phyloP scores from a whole-genome alignment of 2,888 invertebrate species.

The Panorpa germanica region DNA sequence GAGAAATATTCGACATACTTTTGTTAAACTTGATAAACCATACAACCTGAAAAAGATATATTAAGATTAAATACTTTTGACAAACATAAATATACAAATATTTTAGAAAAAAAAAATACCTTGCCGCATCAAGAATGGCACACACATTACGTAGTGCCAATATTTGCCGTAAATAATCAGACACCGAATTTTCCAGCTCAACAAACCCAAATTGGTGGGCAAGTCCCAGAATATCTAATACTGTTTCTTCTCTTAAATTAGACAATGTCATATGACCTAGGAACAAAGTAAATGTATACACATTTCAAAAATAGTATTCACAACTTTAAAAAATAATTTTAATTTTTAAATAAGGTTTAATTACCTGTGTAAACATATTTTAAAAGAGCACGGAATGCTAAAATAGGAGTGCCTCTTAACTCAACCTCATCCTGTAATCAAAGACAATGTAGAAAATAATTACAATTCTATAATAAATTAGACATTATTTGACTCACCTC shows the following conservation, averaged over 20 bases:
- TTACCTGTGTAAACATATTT: slow-evolving; percentile 89
- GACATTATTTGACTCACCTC: slow-evolving; percentile 31
- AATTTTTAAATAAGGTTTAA: slow-evolving; percentile 7
- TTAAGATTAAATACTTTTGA: background rate
- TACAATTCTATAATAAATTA: slow-evolving; percentile 2
- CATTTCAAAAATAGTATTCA: no score
- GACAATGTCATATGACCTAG: slow-evolving; percentile 46
- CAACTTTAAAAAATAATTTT: no score
- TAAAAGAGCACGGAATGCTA: slow-evolving; percentile 74
- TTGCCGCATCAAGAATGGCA: slow-evolving; percentile 84
- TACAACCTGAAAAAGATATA: slow-evolving; percentile 30
- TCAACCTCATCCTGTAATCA: slow-evolving; percentile 63
- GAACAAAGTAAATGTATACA: slow-evolving; percentile 9
- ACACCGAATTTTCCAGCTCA: slow-evolving; percentile 79
- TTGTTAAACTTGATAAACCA: slow-evolving; percentile 40
- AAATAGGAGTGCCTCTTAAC: slow-evolving; percentile 62
- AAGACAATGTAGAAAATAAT: slow-evolving; percentile 9
- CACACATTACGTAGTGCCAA: slow-evolving; percentile 81
- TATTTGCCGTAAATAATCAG: slow-evolving; percentile 79
- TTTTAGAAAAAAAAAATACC: slow-evolving; percentile 20
- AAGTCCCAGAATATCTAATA: slow-evolving; percentile 58
- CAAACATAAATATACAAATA: background rate
- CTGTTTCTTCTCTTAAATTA: slow-evolving; percentile 44
- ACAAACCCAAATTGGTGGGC: slow-evolving; percentile 93
- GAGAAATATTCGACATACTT: slow-evolving; percentile 77